Evolutionary conservation across 2,797 vertebrate species (phyloP), one percentile per base, ranked within the genome.

Genomic region (Chelmon rostratus): DNA sequence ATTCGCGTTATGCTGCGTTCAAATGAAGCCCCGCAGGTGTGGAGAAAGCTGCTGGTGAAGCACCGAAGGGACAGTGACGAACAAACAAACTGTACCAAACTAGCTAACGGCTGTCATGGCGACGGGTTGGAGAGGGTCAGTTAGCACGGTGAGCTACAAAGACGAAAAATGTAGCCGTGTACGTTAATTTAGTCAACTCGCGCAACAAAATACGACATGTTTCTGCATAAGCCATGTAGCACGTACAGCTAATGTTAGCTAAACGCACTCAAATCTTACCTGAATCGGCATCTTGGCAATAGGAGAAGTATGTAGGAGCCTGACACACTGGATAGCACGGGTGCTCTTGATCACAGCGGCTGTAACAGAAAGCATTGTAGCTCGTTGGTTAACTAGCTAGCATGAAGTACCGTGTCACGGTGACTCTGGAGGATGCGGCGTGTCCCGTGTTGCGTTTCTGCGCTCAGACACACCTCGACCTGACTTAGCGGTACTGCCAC

Each of bases 241-340:
- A 18, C 10, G 10, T 1, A 1, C 23, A 66, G 61, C 63, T 65
- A 57, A 53, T 25, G 25, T 25, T 28, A 6, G 23, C 13, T n/a
- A 8, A 35, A 56, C 19, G 8, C 37, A 1, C 0, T 2, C 0
- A 3, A 19, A 1, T 35, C 85, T 70, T 78, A 96, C 95, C 95
- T 95, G 62, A 49, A 96, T 95, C 0, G 95, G 95, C 95, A 96
- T 96, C 44, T 85, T 92, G 49, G 33, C 44, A 18, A 33, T 0
- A 1, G 64, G 6, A 35, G 93, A 86, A 0, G 69, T 53, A 76
- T 93, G 93, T 2, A 96, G 46, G 2, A 73, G 77, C 68, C 90
- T 79, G 0, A 58, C 15, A 40, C 57, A 25, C 18, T 50, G 79
- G 21, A 78, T 0, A 1, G 68, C 62, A 4, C 79, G 69, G 63